Conservation (phyloP, 2,113 vertebrate genomes). For the Oncorhynchus masou region DNA sequence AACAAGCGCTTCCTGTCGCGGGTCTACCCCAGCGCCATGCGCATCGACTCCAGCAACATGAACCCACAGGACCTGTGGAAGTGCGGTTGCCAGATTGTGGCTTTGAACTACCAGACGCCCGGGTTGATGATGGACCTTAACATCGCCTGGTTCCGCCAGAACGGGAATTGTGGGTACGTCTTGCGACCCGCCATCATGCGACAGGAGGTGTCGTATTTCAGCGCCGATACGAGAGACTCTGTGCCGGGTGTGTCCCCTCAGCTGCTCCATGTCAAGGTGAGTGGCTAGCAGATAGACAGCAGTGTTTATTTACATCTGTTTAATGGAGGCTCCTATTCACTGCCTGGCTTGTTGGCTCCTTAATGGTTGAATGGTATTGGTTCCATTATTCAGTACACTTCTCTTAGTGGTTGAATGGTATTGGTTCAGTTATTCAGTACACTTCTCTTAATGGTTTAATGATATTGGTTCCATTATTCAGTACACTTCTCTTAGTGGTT, state of each 20-base stretch:
- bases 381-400: too few relatives aligned
- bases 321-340: too few relatives aligned
- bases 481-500: background rate
- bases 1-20: conserved; percentile 89
- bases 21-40: conserved; percentile 88
- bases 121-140: conserved; percentile 96
- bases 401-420: background rate
- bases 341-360: background rate
- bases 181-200: conserved; percentile 93
- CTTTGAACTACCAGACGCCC: conserved; percentile 93
- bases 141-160: conserved; percentile 91
- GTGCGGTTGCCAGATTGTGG: conserved; percentile 91
- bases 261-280: conserved; percentile 82
- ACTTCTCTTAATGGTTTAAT: background rate
- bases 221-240: conserved; percentile 87
- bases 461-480: too few relatives aligned
- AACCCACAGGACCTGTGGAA: conserved; percentile 97
- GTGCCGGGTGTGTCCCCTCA: conserved; percentile 93
- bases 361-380: background rate
- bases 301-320: too few relatives aligned
- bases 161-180: conserved; percentile 90
- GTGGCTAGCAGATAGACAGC: too few relatives aligned
- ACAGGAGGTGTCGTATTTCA: conserved; percentile 92
- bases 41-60: conserved; percentile 93
- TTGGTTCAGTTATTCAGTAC: too few relatives aligned